phyloP scores from a whole-genome alignment of 1,140 invertebrate species.

The Lordiphosa collinella region DNA sequence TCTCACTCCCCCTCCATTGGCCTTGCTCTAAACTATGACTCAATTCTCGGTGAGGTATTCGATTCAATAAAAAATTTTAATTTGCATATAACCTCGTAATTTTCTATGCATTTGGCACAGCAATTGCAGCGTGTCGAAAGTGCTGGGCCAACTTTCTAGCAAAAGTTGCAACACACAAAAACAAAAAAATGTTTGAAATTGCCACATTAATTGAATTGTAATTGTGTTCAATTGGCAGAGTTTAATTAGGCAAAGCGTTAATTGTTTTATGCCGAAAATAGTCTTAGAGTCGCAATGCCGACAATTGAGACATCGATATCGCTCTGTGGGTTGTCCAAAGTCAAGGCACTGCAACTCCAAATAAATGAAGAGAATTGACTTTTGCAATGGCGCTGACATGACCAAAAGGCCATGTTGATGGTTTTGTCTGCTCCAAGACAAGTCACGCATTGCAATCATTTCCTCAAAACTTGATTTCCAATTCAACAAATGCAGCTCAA shows the following conservation, averaged over 20 bases:
- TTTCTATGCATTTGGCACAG: too few relatives aligned
- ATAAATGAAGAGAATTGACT: not conserved
- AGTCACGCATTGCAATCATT: constrained; percentile 63
- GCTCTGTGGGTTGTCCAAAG: constrained; percentile 23
- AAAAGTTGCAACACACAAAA: too few relatives aligned
- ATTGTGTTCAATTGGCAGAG: constrained; percentile 51
- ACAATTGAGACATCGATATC: constrained; percentile 41
- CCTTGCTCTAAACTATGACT: too few relatives aligned
- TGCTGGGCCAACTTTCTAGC: too few relatives aligned
- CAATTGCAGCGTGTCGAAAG: too few relatives aligned
- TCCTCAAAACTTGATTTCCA: constrained; percentile 66
- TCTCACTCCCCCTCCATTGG: too few relatives aligned
- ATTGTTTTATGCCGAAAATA: constrained; percentile 48
- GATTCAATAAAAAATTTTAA: too few relatives aligned
- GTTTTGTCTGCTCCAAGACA: constrained; percentile 30
- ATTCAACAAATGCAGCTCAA: constrained; percentile 27
- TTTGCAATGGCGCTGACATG: constrained; percentile 48
- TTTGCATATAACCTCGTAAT: too few relatives aligned
- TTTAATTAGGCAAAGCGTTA: constrained; percentile 61
- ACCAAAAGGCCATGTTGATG: constrained; percentile 26
- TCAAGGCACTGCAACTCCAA: constrained; percentile 11
- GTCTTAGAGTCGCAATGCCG: constrained; percentile 34
- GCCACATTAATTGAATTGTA: constrained; percentile 56
- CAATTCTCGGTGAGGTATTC: too few relatives aligned
- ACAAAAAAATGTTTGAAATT: not conserved